Evolutionary conservation across 35 echinoderm and acorn worm genomes (phyloP), one percentile per base, ranked within the genome.

Genomic region (Ophioderma brevispina): DNA sequence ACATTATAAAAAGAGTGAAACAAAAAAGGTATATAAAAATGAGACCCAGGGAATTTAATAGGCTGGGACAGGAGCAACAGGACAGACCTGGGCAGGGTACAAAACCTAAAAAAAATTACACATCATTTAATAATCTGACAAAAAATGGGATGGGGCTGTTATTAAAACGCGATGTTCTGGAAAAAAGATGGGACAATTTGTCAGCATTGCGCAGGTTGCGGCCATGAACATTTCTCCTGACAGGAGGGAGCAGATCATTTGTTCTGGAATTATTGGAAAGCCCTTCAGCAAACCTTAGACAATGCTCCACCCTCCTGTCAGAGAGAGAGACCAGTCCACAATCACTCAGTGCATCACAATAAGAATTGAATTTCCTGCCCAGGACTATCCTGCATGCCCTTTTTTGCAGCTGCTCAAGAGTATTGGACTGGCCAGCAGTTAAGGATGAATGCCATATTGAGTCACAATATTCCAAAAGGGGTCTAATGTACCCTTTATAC

Each of bases 401-500:
- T 77, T 25, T 77, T 25, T 77, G 23, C 55, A 63, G 55, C 55
- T 63, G 55, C 55, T 63, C 55, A 63, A 63, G 55, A n/a, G 55
- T 77, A 10, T 35, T 8, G 23, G 23, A 77, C 75, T 77, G 75
- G 75, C 75, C 75, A 77, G 75, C 75, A 77, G 75, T 77, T 77
- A 77, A 8, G n/a, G 75, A 77, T 25, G 75, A 77, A 25, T 77
- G 23, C 23, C 75, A 77, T 77, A 25, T 25, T 77, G 75, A 10
- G 75, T 77, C 75, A 77, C 75, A 77, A 77, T 77, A 77, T 25
- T 77, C 75, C n/a, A 77, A 77, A 8, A 77, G 75, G n/a, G 75
- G 75, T 77, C 75, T 77, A 77, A 31, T 31, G 11, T 35, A 10
- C 3, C 33, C 3, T 28, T 77, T n/a, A n/a, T n/a, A 77, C 23